phyloP scores from a whole-genome alignment of 2,113 vertebrate genomes.

The Gopherus evgoodei region DNA sequence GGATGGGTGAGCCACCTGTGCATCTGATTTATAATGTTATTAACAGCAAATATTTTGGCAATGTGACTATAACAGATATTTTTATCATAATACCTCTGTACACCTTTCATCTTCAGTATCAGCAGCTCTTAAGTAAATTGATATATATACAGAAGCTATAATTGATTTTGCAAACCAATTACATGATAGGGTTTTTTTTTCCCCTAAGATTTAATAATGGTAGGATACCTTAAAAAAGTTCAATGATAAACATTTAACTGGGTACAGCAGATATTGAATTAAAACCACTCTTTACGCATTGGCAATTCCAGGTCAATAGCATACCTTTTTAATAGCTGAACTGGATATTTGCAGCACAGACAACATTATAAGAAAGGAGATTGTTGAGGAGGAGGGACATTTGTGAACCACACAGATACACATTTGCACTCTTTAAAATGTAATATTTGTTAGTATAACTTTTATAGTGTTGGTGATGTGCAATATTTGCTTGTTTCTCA shows the following conservation, averaged over 20 bases:
- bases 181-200: background rate
- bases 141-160: background rate
- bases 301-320: background rate
- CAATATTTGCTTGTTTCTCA: background rate
- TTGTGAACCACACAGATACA: background rate
- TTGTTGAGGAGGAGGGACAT: background rate
- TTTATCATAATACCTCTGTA: background rate
- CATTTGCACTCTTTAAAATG: background rate
- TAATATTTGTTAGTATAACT: background rate
- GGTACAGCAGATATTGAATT: background rate
- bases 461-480: background rate
- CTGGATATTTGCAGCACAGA: background rate
- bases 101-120: background rate
- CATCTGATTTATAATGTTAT: background rate
- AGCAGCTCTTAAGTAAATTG: background rate
- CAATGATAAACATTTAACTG: background rate
- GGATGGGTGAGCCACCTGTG: background rate
- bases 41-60: background rate
- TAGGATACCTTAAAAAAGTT: background rate
- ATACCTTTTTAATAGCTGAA: background rate
- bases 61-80: background rate
- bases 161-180: background rate
- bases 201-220: background rate
- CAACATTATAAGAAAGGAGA: background rate
- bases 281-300: background rate